phyloP scores from a whole-genome alignment of 2,797 vertebrate species.

The Propithecus deckenii region DNA sequence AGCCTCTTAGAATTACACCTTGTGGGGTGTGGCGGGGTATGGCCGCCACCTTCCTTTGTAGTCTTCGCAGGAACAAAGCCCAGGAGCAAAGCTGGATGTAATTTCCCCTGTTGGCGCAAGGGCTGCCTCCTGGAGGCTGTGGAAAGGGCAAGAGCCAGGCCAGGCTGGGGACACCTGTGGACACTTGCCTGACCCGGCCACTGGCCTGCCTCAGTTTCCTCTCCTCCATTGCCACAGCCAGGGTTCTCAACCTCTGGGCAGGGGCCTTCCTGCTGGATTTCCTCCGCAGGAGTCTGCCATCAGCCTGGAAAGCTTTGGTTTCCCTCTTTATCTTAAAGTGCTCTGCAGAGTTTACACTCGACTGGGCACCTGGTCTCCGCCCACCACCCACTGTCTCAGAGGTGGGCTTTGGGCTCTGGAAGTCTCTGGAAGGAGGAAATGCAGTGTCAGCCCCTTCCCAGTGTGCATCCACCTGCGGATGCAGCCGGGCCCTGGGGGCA shows the following conservation, averaged over 20 bases:
- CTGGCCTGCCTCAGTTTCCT: neutral
- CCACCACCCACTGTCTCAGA: neutral
- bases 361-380: neutral
- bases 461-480: neutral
- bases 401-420: neutral
- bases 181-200: neutral
- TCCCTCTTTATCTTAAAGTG: neutral
- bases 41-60: neutral
- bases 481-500: neutral
- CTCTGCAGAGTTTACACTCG: neutral
- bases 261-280: neutral
- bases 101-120: neutral
- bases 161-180: neutral
- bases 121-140: neutral
- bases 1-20: slow-evolving; percentile 53
- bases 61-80: neutral
- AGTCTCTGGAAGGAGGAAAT: neutral
- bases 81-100: slow-evolving; percentile 14
- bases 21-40: neutral
- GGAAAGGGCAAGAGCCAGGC: neutral
- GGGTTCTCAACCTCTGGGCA: neutral
- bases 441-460: neutral
- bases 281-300: neutral
- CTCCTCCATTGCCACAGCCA: neutral
- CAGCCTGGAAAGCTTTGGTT: neutral